Evolutionary conservation across 2,113 vertebrate genomes (phyloP).

Genomic region (Archilochus colubris): DNA sequence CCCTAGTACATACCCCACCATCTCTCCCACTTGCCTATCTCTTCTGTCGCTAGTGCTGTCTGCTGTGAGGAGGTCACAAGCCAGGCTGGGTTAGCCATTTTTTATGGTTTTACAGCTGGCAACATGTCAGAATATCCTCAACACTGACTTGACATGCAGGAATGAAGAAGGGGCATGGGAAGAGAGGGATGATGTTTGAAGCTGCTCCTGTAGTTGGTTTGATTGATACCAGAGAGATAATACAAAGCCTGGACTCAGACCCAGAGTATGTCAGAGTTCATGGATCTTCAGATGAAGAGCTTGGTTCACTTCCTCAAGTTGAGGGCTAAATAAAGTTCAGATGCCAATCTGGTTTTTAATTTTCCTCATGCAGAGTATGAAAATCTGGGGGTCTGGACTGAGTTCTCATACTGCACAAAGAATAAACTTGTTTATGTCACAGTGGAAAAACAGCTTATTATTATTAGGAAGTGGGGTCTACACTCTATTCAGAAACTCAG

Average conservation of each 20-base stretch:
- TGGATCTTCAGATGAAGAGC: neutral
- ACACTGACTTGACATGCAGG: neutral
- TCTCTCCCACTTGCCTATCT: neutral
- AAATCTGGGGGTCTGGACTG: slow-evolving; percentile 1
- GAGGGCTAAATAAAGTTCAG: slow-evolving; percentile 36
- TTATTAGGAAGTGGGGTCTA: neutral
- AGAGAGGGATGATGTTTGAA: slow-evolving; percentile 1
- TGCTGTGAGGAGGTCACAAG: neutral
- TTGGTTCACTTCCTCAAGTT: neutral
- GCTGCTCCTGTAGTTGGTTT: neutral
- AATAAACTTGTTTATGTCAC: slow-evolving; percentile 31
- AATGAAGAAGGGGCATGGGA: slow-evolving; percentile 11
- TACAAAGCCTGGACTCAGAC: neutral
- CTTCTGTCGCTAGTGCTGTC: neutral
- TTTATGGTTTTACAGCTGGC: neutral
- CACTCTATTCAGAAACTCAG: neutral
- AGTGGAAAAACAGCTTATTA: neutral
- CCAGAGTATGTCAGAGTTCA: slow-evolving; percentile 22
- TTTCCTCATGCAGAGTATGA: neutral
- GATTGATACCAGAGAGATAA: slow-evolving; percentile 20
- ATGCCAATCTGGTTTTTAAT: neutral
- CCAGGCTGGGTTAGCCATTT: neutral
- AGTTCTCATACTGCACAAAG: neutral
- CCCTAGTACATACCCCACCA: neutral
- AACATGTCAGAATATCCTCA: neutral